phyloP scores from a whole-genome alignment of 37 sponge, comb jelly and placozoan species.

The Chondrosia reniformis region DNA sequence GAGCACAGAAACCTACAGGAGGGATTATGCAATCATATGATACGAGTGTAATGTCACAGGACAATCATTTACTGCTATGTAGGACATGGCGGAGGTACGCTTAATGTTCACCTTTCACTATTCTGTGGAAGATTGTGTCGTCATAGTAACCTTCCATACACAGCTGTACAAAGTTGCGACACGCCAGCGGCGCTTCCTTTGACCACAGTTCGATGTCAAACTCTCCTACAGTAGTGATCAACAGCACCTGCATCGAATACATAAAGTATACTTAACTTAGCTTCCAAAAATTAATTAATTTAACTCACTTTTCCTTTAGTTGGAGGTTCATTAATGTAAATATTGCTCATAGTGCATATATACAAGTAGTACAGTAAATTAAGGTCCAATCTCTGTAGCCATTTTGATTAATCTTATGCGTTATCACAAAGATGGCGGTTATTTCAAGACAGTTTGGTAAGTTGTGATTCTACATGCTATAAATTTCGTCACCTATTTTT shows the following conservation, averaged over 20 bases:
- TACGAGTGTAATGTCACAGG: no score
- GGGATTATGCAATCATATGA: no score
- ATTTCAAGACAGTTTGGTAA: not conserved
- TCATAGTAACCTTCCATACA: constrained; percentile 96
- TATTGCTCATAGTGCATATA: constrained; percentile 72
- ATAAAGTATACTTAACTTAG: not conserved
- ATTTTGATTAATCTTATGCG: not conserved
- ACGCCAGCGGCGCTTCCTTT: constrained; percentile 95
- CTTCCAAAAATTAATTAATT: no score
- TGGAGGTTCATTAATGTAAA: constrained; percentile 94
- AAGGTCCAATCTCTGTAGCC: not conserved
- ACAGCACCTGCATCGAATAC: constrained; percentile 53
- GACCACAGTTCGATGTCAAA: constrained; percentile 96
- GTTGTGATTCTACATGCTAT: no score
- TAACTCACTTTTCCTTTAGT: constrained; percentile 89
- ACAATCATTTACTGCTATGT: no score
- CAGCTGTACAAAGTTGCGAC: constrained; percentile 97
- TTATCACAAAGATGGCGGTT: not conserved
- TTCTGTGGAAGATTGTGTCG: constrained; percentile 86
- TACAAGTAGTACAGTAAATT: not conserved
- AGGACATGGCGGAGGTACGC: no score
- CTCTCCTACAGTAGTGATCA: constrained; percentile 86
- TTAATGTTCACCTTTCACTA: constrained; percentile 65
- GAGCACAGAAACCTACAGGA: constrained; percentile 69
- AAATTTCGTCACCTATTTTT: no score